Evolutionary conservation across 2,797 vertebrate species (phyloP), one percentile per base, ranked within the genome.

Genomic region (Epinephelus awoara): DNA sequence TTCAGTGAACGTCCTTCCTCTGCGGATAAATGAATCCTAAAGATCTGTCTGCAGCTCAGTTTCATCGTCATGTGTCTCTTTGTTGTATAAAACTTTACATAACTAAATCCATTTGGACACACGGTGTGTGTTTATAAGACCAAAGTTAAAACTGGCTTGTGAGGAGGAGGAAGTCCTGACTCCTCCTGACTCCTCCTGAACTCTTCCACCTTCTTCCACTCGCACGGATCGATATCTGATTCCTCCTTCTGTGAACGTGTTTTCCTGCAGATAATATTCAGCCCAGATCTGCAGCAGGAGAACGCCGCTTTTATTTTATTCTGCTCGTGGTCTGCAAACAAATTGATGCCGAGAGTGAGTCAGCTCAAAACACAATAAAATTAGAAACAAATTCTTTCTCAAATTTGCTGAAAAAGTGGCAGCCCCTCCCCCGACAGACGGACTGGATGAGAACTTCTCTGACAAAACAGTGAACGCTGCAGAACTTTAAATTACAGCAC

Each of bases 91-190:
- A 69, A 55, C 57, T 47, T 85, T 69, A 81, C 72, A 27, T 75
- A 80, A 82, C 12, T 3, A 5, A 15, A 9, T 6, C 15, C n/a
- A 10, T 61, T 67, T 65, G 56, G 67, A 64, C 49, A 14, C 34
- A 34, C 34, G 7, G 18, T 11, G 19, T 34, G 17, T 25, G 40
- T 25, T 15, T 10, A 11, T 25, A 14, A 68, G 27, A 38, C 40
- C 25, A 63, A 40, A 79, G 81, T 61, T 75, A 85, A 81, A 88
- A 67, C 1, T 6, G 44, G 15, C 69, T 57, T 21, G 0, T 75
- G 81, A 80, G 80, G 76, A 82, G 88, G 84, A 87, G 80, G 80
- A 63, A 12, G 80, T 73, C 82, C 72, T 71, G 65, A 79, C 77
- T 72, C 27, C 68, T 72, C 82, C 72, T 71, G 65, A 79, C 77